A percentile compares a stretch with the other conserved stretches of the same genome.
These are phyloP conservation scores for Synanthedon formicaeformis DNA, from an alignment of 2,888 invertebrate genomes.

Conservation along the genomic window DNA sequence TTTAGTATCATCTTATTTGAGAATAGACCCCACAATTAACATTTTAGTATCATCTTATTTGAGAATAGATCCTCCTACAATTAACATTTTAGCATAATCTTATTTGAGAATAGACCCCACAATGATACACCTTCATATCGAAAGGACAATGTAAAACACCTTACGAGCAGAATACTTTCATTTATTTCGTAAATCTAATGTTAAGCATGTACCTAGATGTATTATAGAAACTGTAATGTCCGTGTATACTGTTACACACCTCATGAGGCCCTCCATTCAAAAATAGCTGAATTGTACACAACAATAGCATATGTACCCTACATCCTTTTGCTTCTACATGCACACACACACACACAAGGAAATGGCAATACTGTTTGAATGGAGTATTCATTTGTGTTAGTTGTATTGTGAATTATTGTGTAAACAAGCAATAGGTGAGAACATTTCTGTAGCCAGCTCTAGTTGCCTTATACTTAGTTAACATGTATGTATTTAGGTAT, in stretches of 20 bases:
- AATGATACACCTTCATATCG: no score
- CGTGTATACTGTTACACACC: slow-evolving; percentile 1
- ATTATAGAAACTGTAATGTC: not conserved
- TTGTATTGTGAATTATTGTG: not conserved
- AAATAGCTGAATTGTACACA: slow-evolving; percentile 3
- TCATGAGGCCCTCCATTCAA: slow-evolving; percentile 5
- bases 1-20: no score
- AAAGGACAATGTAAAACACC: no score
- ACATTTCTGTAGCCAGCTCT: no score
- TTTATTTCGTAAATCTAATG: no score
- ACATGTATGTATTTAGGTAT: not conserved
- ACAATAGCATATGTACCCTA: slow-evolving; percentile 3
- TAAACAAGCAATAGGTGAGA: not conserved
- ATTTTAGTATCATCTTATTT: no score
- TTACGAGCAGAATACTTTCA: no score
- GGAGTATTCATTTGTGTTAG: not conserved
- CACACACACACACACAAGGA: not conserved
- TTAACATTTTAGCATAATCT: no score
- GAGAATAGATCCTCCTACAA: no score
- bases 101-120: no score
- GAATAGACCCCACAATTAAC: no score
- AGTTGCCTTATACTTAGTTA: not conserved
- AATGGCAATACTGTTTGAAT: not conserved
- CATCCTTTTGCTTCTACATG: not conserved
- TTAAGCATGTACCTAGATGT: no score